A percentile compares a stretch with the other conserved stretches of the same genome.
Evolutionary conservation across 2,888 invertebrate genomes (phyloP).

Genomic region (Adelphocoris suturalis): DNA sequence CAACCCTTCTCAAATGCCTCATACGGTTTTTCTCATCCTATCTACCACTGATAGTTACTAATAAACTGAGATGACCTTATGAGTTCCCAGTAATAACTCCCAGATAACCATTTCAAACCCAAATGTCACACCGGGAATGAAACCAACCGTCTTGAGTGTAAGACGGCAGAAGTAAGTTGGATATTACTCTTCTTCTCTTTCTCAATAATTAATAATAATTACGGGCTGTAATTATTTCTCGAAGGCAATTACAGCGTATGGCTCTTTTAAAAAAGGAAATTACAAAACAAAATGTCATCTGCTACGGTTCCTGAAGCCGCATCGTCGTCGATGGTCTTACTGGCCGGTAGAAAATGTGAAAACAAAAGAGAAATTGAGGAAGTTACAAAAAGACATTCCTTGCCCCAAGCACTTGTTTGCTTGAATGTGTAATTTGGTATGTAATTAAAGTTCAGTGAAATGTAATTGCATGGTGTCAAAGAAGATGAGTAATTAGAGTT

Average conservation of each 20-base stretch:
- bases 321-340: not conserved
- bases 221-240: not conserved
- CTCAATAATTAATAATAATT: slow-evolving; percentile 26
- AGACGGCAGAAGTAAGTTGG: not conserved
- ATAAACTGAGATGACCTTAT: not conserved
- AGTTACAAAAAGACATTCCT: not conserved
- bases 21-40: not conserved
- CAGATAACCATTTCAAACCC: not conserved
- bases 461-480: not conserved
- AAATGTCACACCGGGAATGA: not conserved
- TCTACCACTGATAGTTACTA: not conserved
- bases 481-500: not conserved
- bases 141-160: not conserved
- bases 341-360: not conserved
- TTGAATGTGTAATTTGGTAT: not conserved
- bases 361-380: not conserved
- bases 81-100: not conserved
- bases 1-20: not conserved
- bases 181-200: slow-evolving; percentile 9
- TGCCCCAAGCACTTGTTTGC: not conserved
- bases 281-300: slow-evolving; percentile 29
- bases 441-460: not conserved
- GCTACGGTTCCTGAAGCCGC: not conserved
- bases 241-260: slow-evolving; percentile 22
- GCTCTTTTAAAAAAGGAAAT: not conserved